Evolutionary conservation across 2,797 vertebrate genomes (phyloP), one percentile per base, ranked within the genome.

Genomic region (Cyprinodon diabolis): DNA sequence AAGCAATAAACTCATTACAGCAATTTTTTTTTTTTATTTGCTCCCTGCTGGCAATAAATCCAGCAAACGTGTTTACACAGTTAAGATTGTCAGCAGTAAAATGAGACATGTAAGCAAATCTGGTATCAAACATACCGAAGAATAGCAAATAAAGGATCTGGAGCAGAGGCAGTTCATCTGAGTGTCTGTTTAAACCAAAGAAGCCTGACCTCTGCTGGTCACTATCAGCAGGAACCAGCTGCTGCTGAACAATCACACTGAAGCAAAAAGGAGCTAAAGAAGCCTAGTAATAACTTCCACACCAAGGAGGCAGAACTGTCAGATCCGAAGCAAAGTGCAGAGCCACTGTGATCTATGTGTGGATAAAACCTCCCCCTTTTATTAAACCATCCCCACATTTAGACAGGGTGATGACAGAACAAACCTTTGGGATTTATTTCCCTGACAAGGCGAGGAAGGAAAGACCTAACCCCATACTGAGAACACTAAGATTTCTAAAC

Each of bases 1-100:
- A 0, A 7, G 47, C 54, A 49, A 57, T 86, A 78, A 80, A 81
- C 37, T 3, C 9, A 60, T n/a, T 1, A 71, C 0, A 1, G 47
- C 6, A 19, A 68, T 54, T 3, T 4, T 2, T 30, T 30, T 30
- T 30, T 30, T 30, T 30, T 30, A 62, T 45, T 12, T 65, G 10
- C 9, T 1, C 30, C 62, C 40, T 43, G 11, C 10, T 1, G 6
- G 11, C 54, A 30, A 68, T 72, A 66, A 82, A 74, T 30, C 66
- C 58, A 21, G 25, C 43, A 3, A 15, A 21, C 4, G 10, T 10
- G 68, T 71, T 40, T 25, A 49, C 71, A 66, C 75, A 4, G n/a
- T 45, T 17, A 0, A 23, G 30, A 72, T 3, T 47, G 6, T 3
- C 4, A 10, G 72, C 66, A 47, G 21, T 69, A 69, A 67, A 72